Evolutionary conservation across 2,113 vertebrate species (phyloP).

Genomic region (Periophthalmodon schlosseri): DNA sequence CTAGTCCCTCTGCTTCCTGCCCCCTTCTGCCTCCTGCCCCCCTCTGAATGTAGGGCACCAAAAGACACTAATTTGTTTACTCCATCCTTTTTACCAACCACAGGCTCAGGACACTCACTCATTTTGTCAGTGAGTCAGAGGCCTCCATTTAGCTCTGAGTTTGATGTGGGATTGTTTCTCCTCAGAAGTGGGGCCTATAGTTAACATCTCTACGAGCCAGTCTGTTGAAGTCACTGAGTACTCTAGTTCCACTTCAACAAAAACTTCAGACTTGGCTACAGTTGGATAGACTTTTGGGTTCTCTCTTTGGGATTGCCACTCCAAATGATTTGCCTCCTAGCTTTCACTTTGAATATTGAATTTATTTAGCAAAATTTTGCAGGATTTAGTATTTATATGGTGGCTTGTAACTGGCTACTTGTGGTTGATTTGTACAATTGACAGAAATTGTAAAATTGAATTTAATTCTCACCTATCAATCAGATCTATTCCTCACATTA

Average conservation of each 20-base stretch:
- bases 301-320: neutral
- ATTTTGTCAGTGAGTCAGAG: neutral
- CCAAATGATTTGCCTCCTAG: neutral
- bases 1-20: neutral
- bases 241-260: neutral
- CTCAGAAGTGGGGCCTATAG: constrained; percentile 19
- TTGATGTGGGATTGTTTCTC: neutral
- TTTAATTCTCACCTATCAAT: too few relatives aligned
- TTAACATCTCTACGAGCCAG: constrained; percentile 17
- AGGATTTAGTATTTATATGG: too few relatives aligned
- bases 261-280: neutral
- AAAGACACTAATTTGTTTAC: neutral
- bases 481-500: too few relatives aligned
- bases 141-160: neutral
- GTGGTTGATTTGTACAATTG: too few relatives aligned
- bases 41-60: neutral
- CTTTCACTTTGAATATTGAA: constrained; percentile 2
- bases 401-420: too few relatives aligned
- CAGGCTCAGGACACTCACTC: neutral
- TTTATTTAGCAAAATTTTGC: too few relatives aligned
- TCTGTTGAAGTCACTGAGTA: constrained; percentile 11
- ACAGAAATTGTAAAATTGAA: too few relatives aligned
- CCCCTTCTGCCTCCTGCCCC: constrained; percentile 6
- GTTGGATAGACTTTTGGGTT: neutral
- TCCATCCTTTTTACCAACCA: neutral